phyloP scores from a whole-genome alignment of 2,888 invertebrate species.

The Stenichneumon culpator region DNA sequence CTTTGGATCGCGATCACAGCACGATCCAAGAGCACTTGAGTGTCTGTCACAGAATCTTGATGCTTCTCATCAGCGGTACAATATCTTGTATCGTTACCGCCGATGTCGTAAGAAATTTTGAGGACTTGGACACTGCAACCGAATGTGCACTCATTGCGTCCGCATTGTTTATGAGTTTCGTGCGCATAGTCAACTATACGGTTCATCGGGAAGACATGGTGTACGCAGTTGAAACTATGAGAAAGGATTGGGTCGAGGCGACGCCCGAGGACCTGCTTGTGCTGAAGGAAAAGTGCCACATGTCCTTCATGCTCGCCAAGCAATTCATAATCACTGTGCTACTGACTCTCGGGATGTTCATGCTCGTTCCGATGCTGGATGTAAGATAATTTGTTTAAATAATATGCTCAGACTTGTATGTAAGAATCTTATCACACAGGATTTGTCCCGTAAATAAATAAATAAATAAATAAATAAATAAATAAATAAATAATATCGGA shows the following conservation, averaged over 20 bases:
- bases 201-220: conserved; percentile 73
- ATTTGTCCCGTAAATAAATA: too few relatives aligned
- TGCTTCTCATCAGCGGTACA: conserved; percentile 64
- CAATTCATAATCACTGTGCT: conserved; percentile 76
- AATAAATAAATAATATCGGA: too few relatives aligned
- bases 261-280: conserved; percentile 70
- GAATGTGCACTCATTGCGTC: conserved; percentile 76
- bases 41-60: conserved; percentile 66
- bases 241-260: conserved; percentile 75
- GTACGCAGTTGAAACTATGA: conserved; percentile 77
- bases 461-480: too few relatives aligned
- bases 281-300: conserved; percentile 73
- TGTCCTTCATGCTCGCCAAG: conserved; percentile 75
- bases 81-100: conserved; percentile 65
- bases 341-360: conserved; percentile 67
- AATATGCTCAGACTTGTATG: too few relatives aligned
- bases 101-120: conserved; percentile 73
- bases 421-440: too few relatives aligned
- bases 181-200: conserved; percentile 75
- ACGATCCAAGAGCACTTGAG: conserved; percentile 47
- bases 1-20: conserved; percentile 63
- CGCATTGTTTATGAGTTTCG: conserved; percentile 72
- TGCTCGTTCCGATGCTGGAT: conserved; percentile 74
- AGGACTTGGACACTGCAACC: conserved; percentile 77
- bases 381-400: conserved; percentile 65